phyloP scores from a whole-genome alignment of 2,888 invertebrate genomes.

The Monochamus alternatus region DNA sequence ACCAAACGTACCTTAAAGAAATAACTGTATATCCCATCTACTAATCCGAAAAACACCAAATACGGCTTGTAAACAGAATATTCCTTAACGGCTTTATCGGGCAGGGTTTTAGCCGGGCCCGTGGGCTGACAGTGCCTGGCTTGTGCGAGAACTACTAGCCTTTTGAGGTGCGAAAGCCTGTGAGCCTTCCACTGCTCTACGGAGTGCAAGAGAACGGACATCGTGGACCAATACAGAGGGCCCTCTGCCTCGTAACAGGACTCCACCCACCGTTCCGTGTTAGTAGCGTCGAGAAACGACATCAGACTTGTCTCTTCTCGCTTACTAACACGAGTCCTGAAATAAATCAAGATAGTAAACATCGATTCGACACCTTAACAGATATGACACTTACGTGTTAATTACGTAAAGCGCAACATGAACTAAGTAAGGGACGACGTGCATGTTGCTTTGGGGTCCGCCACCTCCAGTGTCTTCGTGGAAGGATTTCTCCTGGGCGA shows the following conservation, averaged over 20 bases:
- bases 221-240: conserved; percentile 89
- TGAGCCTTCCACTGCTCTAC: conserved; percentile 84
- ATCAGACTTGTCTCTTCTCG: conserved; percentile 87
- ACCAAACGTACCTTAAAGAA: conserved; percentile 84
- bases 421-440: conserved; percentile 93
- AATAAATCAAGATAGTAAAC: conserved; percentile 37
- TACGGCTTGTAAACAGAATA: conserved; percentile 90
- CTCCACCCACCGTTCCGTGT: conserved; percentile 82
- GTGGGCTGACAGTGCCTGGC: conserved; percentile 79
- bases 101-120: conserved; percentile 75
- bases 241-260: conserved; percentile 93
- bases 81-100: conserved; percentile 75
- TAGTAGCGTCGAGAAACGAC: conserved; percentile 79
- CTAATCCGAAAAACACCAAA: conserved; percentile 87
- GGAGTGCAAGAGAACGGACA: conserved; percentile 86
- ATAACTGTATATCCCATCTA: conserved; percentile 88
- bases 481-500: conserved; percentile 95
- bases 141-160: conserved; percentile 86
- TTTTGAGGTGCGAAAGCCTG: conserved; percentile 81
- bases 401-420: conserved; percentile 96
- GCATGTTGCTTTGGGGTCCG: conserved; percentile 97
- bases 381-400: conserved; percentile 79
- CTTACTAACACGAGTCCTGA: conserved; percentile 80
- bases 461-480: conserved; percentile 98
- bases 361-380: background rate